phyloP scores from a whole-genome alignment of 2,888 invertebrate species.

The Taphrorychus bicolor region DNA sequence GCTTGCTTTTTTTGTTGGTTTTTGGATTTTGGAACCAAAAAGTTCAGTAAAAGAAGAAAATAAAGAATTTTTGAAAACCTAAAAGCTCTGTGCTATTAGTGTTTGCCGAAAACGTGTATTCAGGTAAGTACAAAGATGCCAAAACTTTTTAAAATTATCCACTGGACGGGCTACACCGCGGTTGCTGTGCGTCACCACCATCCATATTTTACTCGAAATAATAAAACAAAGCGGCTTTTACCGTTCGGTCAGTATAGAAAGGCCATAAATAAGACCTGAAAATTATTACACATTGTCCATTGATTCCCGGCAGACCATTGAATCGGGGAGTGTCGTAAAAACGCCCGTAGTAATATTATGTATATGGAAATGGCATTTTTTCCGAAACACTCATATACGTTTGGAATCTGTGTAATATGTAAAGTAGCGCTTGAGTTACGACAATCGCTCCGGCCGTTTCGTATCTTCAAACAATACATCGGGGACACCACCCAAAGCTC shows the following conservation, averaged over 20 bases:
- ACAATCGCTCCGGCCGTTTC: too few relatives aligned
- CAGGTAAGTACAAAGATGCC: too few relatives aligned
- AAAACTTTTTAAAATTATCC: too few relatives aligned
- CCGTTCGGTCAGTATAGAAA: conserved; percentile 24
- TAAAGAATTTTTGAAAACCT: too few relatives aligned
- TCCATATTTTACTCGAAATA: conserved; percentile 7
- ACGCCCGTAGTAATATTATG: conserved; percentile 23
- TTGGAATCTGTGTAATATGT: conserved; percentile 36
- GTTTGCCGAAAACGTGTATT: too few relatives aligned
- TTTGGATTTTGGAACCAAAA: too few relatives aligned
- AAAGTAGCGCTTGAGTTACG: conserved; percentile 30
- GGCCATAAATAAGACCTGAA: conserved; percentile 28
- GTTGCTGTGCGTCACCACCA: neutral
- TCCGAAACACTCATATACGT: conserved; percentile 18
- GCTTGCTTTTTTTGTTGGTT: too few relatives aligned
- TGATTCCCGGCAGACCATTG: conserved; percentile 31
- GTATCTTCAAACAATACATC: neutral
- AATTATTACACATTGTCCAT: conserved; percentile 40
- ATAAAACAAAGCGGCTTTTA: conserved; percentile 31
- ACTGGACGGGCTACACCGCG: too few relatives aligned
- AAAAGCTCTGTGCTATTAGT: too few relatives aligned
- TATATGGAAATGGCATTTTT: conserved; percentile 33
- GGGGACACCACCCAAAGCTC: neutral
- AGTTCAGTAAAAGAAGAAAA: too few relatives aligned
- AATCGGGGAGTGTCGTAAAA: conserved; percentile 38